phyloP scores from a whole-genome alignment of 2,888 invertebrate genomes.

The Clunio marinus region DNA sequence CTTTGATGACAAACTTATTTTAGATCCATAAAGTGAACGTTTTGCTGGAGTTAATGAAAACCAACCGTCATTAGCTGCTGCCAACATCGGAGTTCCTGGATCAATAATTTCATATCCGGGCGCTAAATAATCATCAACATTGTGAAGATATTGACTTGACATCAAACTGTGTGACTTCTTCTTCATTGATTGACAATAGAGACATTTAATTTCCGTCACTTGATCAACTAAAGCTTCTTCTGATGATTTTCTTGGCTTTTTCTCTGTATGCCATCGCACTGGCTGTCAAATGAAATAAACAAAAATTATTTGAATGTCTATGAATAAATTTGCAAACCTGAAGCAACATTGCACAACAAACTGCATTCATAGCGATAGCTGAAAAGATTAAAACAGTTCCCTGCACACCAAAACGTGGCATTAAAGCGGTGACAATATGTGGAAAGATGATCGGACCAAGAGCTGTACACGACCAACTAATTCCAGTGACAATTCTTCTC shows the following conservation, averaged over 20 bases:
- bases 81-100: slow-evolving; percentile 65
- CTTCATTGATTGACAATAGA: slow-evolving; percentile 46
- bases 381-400: slow-evolving; percentile 65
- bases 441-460: slow-evolving; percentile 70
- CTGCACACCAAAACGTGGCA: slow-evolving; percentile 59
- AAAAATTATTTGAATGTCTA: too few relatives aligned
- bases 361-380: slow-evolving; percentile 63
- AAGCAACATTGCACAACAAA: slow-evolving; percentile 62
- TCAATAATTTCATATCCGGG: slow-evolving; percentile 63
- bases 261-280: slow-evolving; percentile 66
- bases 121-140: slow-evolving; percentile 60
- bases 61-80: slow-evolving; percentile 60
- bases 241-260: slow-evolving; percentile 49
- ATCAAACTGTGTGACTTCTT: slow-evolving; percentile 47
- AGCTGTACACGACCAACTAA: slow-evolving; percentile 68
- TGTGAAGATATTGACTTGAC: slow-evolving; percentile 63
- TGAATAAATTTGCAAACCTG: too few relatives aligned
- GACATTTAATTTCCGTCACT: slow-evolving; percentile 42
- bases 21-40: slow-evolving; percentile 40
- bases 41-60: slow-evolving; percentile 51
- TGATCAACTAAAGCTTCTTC: slow-evolving; percentile 39
- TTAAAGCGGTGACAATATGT: slow-evolving; percentile 62
- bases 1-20: slow-evolving; percentile 32
- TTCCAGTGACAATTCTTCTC: slow-evolving; percentile 65
- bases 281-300: too few relatives aligned